These are phyloP conservation scores for Clupea harengus DNA, from an alignment of 2,113 vertebrate genomes.

Conservation along the genomic window DNA sequence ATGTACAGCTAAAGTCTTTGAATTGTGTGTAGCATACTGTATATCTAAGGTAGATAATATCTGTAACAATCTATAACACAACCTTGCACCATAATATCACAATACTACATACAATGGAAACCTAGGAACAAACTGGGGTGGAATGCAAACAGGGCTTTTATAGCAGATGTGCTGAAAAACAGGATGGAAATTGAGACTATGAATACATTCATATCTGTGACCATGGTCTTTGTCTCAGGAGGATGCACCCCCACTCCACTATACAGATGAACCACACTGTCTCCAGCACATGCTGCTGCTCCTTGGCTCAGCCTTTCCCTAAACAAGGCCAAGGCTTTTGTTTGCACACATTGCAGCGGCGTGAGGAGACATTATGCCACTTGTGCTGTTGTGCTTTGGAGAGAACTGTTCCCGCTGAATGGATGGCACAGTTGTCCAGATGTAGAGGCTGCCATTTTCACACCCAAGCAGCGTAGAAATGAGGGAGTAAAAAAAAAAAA, in stretches of 20 bases:
- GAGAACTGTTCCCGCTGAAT: not conserved
- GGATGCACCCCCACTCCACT: not conserved
- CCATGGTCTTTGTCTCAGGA: not conserved
- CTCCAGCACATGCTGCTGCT: not conserved
- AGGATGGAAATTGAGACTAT: not conserved
- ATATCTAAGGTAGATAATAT: not conserved
- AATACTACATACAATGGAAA: not conserved
- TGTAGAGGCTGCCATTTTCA: not conserved
- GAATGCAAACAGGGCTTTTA: not conserved
- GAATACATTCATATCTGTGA: not conserved
- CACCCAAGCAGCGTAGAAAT: not conserved
- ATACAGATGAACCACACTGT: not conserved
- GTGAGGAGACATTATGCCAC: conserved; percentile 3
- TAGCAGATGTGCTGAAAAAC: too few species aligned
- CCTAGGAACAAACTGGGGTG: not conserved
- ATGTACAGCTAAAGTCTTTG: not conserved
- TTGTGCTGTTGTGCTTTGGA: not conserved
- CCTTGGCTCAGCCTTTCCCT: not conserved
- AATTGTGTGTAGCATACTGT: not conserved
- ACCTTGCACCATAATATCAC: not conserved
- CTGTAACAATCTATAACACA: not conserved
- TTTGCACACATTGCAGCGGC: not conserved
- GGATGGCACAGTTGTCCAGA: not conserved
- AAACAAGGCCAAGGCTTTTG: not conserved
- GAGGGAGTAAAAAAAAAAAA: not conserved